Evolutionary conservation across 2,113 vertebrate species (phyloP).

Genomic region (Asarcornis scutulata): DNA sequence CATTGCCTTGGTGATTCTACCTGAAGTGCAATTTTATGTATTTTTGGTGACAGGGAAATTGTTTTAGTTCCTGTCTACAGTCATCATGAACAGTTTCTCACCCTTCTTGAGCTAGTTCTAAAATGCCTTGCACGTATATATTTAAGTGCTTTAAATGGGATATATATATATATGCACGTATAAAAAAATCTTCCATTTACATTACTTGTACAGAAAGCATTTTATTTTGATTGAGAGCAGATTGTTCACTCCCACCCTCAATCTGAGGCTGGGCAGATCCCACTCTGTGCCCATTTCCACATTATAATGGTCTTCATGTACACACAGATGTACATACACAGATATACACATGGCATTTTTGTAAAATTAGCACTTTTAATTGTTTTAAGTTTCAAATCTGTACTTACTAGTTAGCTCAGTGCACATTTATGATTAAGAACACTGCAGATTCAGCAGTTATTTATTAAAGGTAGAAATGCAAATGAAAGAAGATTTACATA

Average conservation of each 20-base stretch:
- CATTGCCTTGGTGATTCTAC: neutral
- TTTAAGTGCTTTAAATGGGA: neutral
- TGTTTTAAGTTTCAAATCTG: slow-evolving; percentile 1
- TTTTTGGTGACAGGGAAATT: neutral
- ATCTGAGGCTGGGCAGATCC: neutral
- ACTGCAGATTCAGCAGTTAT: neutral
- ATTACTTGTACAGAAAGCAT: slow-evolving; percentile 22
- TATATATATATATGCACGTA: neutral
- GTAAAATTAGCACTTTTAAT: slow-evolving; percentile 23
- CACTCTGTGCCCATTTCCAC: neutral
- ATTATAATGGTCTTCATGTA: slow-evolving; percentile 28
- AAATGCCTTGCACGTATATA: neutral
- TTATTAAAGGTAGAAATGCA: slow-evolving; percentile 25
- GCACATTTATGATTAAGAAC: neutral
- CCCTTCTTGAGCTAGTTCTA: neutral
- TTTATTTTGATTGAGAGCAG: slow-evolving; percentile 57
- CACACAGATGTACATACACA: slow-evolving; percentile 43
- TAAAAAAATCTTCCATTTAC: neutral
- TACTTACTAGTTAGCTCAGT: neutral
- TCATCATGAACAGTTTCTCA: neutral
- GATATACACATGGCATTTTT: neutral
- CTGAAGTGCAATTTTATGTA: neutral
- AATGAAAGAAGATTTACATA: slow-evolving; percentile 37
- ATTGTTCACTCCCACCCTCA: neutral
- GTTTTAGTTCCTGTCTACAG: neutral